These are phyloP conservation scores for Triplophysa bombifrons DNA, from an alignment of 2,797 vertebrate species.

Conservation along the genomic window DNA sequence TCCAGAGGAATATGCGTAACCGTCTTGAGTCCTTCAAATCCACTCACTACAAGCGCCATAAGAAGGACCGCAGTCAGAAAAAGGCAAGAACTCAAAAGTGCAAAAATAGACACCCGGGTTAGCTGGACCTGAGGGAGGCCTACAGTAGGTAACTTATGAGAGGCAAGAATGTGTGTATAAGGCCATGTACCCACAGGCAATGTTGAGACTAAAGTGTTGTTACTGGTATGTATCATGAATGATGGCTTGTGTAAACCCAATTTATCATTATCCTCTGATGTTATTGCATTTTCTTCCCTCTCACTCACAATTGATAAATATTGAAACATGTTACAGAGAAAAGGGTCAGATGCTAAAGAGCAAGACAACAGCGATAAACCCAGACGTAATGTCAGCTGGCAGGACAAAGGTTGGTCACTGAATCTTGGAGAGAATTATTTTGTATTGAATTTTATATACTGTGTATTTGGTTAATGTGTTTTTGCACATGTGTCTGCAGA, in stretches of 20 bases:
- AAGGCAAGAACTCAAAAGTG: constrained; percentile 76
- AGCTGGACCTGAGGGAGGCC: constrained; percentile 1
- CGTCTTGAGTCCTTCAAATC: constrained; percentile 94
- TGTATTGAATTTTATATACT: neutral
- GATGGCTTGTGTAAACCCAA: neutral
- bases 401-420: constrained; percentile 81
- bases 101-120: constrained; percentile 14
- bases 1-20: constrained; percentile 95
- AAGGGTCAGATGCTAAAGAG: constrained; percentile 79
- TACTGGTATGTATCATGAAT: neutral
- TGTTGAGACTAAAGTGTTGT: constrained; percentile 21
- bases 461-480: constrained; percentile 3
- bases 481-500: constrained; percentile 60
- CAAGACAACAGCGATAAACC: constrained; percentile 80
- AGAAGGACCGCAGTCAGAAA: constrained; percentile 87
- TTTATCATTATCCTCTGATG: neutral
- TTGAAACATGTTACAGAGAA: constrained; percentile 65
- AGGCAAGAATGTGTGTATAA: neutral
- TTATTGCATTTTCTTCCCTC: neutral
- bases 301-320: neutral
- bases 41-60: constrained; percentile 88
- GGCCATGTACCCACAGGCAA: constrained; percentile 15
- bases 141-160: neutral
- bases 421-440: neutral
- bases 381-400: constrained; percentile 84